A percentile compares a stretch with the other conserved stretches of the same genome.
Conservation (phyloP, 2,113 vertebrate species). For the Synodontis membranacea region DNA sequence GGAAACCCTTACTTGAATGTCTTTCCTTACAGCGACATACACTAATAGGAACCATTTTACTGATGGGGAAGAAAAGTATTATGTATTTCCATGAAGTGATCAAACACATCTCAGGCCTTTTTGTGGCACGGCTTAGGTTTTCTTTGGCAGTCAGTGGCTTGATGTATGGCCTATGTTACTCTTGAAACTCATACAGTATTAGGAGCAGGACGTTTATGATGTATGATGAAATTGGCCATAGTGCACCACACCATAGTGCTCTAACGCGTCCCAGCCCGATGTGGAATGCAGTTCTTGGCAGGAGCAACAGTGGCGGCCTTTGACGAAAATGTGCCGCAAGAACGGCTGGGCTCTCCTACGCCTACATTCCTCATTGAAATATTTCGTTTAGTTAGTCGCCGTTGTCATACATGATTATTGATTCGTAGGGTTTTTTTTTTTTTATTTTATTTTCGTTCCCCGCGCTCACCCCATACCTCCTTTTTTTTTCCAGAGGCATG, state of each 20-base stretch:
- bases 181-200: constrained; percentile 38
- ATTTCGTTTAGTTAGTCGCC: constrained; percentile 57
- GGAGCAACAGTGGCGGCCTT: constrained; percentile 54
- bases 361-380: constrained; percentile 59
- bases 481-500: constrained; percentile 24
- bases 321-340: constrained; percentile 48
- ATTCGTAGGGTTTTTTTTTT: constrained; percentile 42
- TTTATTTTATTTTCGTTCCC: constrained; percentile 32
- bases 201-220: constrained; percentile 43
- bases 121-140: constrained; percentile 40
- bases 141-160: constrained; percentile 43
- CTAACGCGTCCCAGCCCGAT: constrained; percentile 34
- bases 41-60: constrained; percentile 38
- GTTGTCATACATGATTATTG: constrained; percentile 63
- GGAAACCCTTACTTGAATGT: neutral
- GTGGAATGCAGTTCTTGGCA: constrained; percentile 58
- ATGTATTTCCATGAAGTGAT: constrained; percentile 40
- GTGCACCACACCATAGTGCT: constrained; percentile 31
- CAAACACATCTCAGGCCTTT: constrained; percentile 38
- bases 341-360: constrained; percentile 44
- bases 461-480: neutral
- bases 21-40: neutral
- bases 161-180: constrained; percentile 50
- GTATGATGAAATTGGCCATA: constrained; percentile 45
- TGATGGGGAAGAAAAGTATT: constrained; percentile 43